Evolutionary conservation across 2,888 invertebrate genomes (phyloP).

Genomic region (Belgica antarctica): DNA sequence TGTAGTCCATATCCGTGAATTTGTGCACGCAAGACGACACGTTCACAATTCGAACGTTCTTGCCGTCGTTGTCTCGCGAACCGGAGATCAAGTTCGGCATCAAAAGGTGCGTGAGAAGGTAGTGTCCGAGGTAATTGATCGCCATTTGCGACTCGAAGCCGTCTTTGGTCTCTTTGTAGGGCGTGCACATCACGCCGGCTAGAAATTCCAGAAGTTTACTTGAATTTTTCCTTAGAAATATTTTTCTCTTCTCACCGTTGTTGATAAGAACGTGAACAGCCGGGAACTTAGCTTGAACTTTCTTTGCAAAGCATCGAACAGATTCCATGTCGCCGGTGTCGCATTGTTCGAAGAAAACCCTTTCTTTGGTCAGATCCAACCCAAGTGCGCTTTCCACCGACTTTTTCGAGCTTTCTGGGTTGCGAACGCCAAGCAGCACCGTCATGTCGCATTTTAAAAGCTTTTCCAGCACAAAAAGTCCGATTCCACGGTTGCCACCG

Average conservation of each 20-base stretch:
- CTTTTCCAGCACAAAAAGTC: slow-evolving; percentile 71
- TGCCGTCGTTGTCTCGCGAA: slow-evolving; percentile 51
- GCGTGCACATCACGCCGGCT: slow-evolving; percentile 90
- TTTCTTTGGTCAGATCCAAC: slow-evolving; percentile 57
- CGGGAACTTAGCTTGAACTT: slow-evolving; percentile 62
- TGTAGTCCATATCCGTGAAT: slow-evolving; percentile 70
- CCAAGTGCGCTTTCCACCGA: slow-evolving; percentile 51
- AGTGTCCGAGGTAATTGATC: slow-evolving; percentile 85
- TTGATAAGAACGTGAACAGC: slow-evolving; percentile 75
- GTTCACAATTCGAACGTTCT: slow-evolving; percentile 74
- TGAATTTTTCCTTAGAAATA: background rate
- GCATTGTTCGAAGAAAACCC: slow-evolving; percentile 65
- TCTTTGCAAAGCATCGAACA: slow-evolving; percentile 69
- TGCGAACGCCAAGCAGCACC: slow-evolving; percentile 66
- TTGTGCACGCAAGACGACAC: slow-evolving; percentile 81
- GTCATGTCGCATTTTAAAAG: slow-evolving; percentile 73
- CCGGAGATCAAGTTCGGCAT: slow-evolving; percentile 70
- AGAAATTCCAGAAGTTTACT: slow-evolving; percentile 49
- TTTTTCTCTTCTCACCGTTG: slow-evolving; percentile 61
- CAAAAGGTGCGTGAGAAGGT: slow-evolving; percentile 75
- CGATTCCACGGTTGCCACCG: slow-evolving; percentile 84
- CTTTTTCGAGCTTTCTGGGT: slow-evolving; percentile 59
- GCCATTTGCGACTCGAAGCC: slow-evolving; percentile 84
- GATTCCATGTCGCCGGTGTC: slow-evolving; percentile 77
- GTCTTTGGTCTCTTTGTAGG: slow-evolving; percentile 73